Percentiles rank a stretch among this genome's conserved stretches.
Conservation (phyloP, 1,140 invertebrate genomes). For the Phymorhynchus buccinoides region DNA sequence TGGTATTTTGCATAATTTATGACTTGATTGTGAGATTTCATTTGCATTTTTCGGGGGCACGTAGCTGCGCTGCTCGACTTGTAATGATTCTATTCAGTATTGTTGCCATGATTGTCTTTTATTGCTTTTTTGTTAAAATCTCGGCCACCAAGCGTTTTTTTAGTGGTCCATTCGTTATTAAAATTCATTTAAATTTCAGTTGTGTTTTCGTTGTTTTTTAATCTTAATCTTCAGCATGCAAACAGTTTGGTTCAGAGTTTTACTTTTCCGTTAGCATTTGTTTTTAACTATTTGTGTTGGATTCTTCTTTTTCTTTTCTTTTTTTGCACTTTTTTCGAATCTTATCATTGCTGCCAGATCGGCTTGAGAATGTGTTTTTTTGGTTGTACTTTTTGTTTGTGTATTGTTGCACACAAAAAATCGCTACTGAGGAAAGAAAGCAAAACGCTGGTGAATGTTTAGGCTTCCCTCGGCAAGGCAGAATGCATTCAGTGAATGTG, state of each 20-base stretch:
- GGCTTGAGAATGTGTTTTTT: neutral
- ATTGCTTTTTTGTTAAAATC: slow-evolving; percentile 46
- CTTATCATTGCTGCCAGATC: neutral
- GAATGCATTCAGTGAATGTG: slow-evolving; percentile 18
- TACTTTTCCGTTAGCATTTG: neutral
- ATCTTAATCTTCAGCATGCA: slow-evolving; percentile 35
- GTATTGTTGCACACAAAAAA: neutral
- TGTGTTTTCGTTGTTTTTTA: slow-evolving; percentile 41
- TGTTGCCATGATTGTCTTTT: slow-evolving; percentile 44
- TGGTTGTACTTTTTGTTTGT: neutral
- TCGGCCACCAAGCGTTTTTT: slow-evolving; percentile 40
- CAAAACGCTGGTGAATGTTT: neutral
- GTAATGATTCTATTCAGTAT: slow-evolving; percentile 45
- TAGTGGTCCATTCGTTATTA: slow-evolving; percentile 42
- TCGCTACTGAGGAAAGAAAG: slow-evolving; percentile 23
- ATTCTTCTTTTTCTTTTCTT: neutral
- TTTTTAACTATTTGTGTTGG: neutral
- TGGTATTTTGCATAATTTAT: slow-evolving; percentile 47
- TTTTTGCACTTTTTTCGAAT: slow-evolving; percentile 7
- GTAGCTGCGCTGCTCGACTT: slow-evolving; percentile 44
- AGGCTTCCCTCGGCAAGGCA: neutral
- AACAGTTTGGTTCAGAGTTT: slow-evolving; percentile 26
- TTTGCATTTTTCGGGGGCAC: slow-evolving; percentile 42
- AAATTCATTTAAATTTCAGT: slow-evolving; percentile 47
- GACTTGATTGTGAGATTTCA: slow-evolving; percentile 35